phyloP scores from a whole-genome alignment of 30 jellyfish, hydroid and myxozoan species.

The Aurelia sp. region DNA sequence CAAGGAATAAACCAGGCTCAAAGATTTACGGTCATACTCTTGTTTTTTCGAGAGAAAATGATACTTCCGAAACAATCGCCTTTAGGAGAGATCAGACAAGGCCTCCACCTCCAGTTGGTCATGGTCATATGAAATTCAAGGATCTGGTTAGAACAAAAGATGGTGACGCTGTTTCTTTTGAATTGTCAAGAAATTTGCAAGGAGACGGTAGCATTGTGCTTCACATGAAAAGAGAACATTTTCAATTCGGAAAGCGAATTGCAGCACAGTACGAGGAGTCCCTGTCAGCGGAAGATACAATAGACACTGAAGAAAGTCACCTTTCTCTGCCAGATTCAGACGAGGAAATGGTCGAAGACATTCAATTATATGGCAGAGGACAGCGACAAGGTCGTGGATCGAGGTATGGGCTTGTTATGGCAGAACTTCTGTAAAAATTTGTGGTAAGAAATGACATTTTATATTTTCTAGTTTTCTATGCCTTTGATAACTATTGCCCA shows the following conservation, averaged over 20 bases:
- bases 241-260: background rate
- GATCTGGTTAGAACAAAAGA: too few species aligned
- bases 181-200: background rate
- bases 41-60: too few species aligned
- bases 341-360: background rate
- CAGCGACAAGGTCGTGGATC: background rate
- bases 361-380: background rate
- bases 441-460: background rate
- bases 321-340: background rate
- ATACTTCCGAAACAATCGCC: too few species aligned
- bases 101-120: too few species aligned
- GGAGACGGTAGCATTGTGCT: background rate
- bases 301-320: background rate
- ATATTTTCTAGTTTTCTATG: too few species aligned
- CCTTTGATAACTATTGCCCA: too few species aligned
- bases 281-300: background rate
- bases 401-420: background rate
- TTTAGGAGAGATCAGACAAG: too few species aligned
- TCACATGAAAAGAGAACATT: background rate
- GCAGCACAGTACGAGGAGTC: background rate
- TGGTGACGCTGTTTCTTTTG: background rate
- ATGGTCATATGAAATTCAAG: too few species aligned
- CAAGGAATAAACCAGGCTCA: too few species aligned
- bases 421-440: background rate
- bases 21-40: too few species aligned